phyloP scores from a whole-genome alignment of 2,888 invertebrate species.

The Amphiduros pacificus region DNA sequence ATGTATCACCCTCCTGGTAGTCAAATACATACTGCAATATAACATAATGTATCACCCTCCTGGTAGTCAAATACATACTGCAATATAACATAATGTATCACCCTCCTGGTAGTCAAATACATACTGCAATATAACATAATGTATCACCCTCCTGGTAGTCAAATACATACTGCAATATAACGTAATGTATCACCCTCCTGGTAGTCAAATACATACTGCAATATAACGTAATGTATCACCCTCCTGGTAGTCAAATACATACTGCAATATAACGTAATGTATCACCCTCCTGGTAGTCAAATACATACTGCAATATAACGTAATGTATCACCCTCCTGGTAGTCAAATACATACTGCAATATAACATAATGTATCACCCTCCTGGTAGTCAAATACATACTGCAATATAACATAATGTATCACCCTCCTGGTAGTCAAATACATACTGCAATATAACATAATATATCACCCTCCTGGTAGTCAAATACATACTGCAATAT shows the following conservation, averaged over 20 bases:
- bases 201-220: too few species aligned
- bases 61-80: slow-evolving; percentile 62
- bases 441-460: slow-evolving; percentile 50
- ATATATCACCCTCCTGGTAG: too few species aligned
- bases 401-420: slow-evolving; percentile 63
- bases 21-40: too few species aligned
- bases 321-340: slow-evolving; percentile 58
- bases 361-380: background rate
- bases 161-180: slow-evolving; percentile 58
- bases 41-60: slow-evolving; percentile 60
- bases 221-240: slow-evolving; percentile 63
- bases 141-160: slow-evolving; percentile 59
- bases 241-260: slow-evolving; percentile 60
- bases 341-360: slow-evolving; percentile 61
- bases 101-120: too few species aligned
- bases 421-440: slow-evolving; percentile 60
- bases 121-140: slow-evolving; percentile 64
- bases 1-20: too few species aligned
- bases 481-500: too few species aligned
- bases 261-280: slow-evolving; percentile 40
- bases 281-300: too few species aligned
- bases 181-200: background rate
- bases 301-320: slow-evolving; percentile 64
- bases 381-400: too few species aligned
- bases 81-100: slow-evolving; percentile 4